Evolutionary conservation across 2,113 vertebrate species (phyloP).

Genomic region (Dicaeum eximium): DNA sequence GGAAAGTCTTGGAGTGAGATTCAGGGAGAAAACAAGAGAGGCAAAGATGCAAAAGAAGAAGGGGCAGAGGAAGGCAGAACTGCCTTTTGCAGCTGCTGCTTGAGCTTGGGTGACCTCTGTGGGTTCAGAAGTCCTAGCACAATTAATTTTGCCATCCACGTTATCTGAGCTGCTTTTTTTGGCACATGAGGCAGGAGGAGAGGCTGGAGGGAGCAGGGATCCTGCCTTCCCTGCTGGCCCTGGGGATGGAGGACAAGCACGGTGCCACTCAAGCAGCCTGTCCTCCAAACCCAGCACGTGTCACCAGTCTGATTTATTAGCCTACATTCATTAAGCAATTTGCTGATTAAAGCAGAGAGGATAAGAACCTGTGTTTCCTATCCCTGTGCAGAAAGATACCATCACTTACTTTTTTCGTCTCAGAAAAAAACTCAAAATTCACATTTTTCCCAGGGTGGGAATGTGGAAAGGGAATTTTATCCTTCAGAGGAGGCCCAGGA

Average conservation of each 20-base stretch:
- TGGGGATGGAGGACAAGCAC: background rate
- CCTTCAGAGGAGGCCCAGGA: background rate
- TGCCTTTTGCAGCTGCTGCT: background rate
- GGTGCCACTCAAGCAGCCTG: background rate
- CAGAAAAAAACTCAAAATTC: background rate
- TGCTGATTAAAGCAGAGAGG: background rate
- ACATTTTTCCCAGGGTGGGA: background rate
- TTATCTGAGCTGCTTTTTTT: background rate
- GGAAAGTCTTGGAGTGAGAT: background rate
- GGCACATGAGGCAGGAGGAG: background rate
- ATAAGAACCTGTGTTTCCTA: background rate
- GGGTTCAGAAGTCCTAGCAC: background rate
- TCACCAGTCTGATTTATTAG: background rate
- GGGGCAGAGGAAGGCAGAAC: background rate
- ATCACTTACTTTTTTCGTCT: background rate
- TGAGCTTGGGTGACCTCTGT: background rate
- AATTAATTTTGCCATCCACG: background rate
- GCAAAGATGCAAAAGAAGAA: background rate
- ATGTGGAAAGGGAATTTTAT: background rate
- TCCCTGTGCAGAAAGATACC: background rate
- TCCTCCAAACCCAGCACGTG: background rate
- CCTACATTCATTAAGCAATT: background rate
- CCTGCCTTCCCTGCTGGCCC: background rate
- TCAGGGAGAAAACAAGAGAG: background rate
- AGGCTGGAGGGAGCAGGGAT: background rate